Base-by-base conservation (phyloP, 1,140 invertebrate genomes). In the Oedothorax gibbosus region DNA sequence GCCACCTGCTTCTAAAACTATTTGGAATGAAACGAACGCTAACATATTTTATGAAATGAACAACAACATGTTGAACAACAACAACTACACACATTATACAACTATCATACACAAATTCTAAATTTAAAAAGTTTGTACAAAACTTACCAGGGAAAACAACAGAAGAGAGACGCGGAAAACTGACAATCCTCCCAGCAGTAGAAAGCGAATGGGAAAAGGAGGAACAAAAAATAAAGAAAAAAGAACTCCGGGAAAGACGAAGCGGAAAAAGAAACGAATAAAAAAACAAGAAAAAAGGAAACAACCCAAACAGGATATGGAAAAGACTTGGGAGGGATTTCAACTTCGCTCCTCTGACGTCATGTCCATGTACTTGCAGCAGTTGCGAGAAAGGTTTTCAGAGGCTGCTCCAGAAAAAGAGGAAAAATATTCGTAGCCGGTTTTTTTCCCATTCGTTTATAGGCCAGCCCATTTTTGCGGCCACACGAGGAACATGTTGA, bases 281-380 rank as follows among this genome's bases (percentile, higher is more conserved):
- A 77, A 62, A 62, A 77, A 62, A 50, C 21, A 69, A 18, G 66
- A 84, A 84, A 82, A 84, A 84, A 84, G 81, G 81, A 84, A 84
- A 84, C 81, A 84, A 84, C 81, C 81, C 81, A 84, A 84, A 84
- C 81, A 84, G 81, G 81, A 84, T 84, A 84, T 84, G 81, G 81
- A 84, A 84, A 84, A 84, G 81, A 84, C 81, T 68, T 76, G 81
- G 81, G 81, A 84, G 81, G 35, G 35, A 35, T 35, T 35, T 72
- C 80, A 82, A 82, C 80, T 72, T 73, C 62, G 57, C 71, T 84
- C 81, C 81, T 84, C 81, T 84, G 81, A 84, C 81, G 81, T 84
- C 81, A 84, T 53, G 57, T n/a, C 11, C 20, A 79, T 65, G 71
- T 76, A 75, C 60, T 51, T 53, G 71, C 71, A 35, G 35, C 35